A percentile compares a stretch with the other conserved stretches of the same genome.
Evolutionary conservation across 2,797 vertebrate genomes (phyloP).

Genomic region (Prunella strophiata): DNA sequence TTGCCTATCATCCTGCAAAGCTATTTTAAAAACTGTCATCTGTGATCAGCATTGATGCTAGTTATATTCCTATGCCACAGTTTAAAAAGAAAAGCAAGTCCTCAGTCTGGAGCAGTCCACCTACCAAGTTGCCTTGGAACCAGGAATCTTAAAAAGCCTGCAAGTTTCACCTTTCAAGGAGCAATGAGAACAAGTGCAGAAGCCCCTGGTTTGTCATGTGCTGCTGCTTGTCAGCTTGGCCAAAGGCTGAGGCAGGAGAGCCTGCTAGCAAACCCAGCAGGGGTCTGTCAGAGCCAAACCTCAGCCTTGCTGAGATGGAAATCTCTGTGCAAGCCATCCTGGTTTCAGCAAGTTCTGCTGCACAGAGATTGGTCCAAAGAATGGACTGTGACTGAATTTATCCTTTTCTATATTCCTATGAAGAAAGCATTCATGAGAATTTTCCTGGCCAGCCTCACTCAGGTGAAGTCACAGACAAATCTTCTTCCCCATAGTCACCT

Average conservation of each 20-base stretch:
- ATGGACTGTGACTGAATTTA: rapidly evolving
- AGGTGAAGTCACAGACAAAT: neutral
- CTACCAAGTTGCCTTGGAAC: neutral
- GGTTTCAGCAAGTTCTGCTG: neutral
- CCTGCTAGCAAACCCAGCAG: neutral
- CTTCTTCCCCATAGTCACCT: neutral
- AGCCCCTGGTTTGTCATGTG: neutral
- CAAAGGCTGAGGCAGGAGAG: neutral
- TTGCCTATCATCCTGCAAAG: neutral
- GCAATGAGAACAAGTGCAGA: neutral
- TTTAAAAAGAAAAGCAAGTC: neutral
- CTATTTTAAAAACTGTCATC: neutral
- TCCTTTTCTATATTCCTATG: neutral
- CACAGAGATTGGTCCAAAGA: neutral
- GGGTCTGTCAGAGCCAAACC: neutral
- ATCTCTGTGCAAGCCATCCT: neutral
- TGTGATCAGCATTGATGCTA: neutral
- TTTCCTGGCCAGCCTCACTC: neutral
- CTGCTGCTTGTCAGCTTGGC: constrained; percentile 7
- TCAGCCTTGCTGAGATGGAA: neutral
- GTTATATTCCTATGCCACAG: neutral
- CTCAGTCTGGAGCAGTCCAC: neutral
- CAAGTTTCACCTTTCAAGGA: neutral
- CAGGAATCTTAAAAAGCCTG: neutral
- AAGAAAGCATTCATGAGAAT: neutral